Conservation (phyloP, 2,113 vertebrate species). For the Crocuta crocuta region DNA sequence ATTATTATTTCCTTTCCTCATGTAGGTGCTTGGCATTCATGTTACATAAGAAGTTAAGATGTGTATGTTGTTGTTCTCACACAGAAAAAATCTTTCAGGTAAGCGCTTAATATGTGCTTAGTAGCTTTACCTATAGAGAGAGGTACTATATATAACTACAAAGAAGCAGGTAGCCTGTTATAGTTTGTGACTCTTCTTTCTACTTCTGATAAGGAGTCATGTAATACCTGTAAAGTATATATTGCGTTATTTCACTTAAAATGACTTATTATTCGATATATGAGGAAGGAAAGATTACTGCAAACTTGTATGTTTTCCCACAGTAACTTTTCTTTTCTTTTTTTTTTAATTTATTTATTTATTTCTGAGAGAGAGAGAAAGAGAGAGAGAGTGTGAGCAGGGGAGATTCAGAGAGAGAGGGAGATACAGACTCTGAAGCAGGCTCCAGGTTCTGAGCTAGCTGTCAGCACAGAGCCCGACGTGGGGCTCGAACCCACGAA, state of each 20-base stretch:
- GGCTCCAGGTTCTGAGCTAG: too few relatives aligned
- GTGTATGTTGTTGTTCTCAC: not conserved
- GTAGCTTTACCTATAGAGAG: not conserved
- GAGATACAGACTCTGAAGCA: too few relatives aligned
- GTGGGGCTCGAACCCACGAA: too few relatives aligned
- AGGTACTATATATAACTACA: not conserved
- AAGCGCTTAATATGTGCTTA: not conserved
- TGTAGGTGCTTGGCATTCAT: not conserved
- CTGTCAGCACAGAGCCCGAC: too few relatives aligned
- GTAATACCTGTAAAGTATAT: not conserved
- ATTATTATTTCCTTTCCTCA: not conserved
- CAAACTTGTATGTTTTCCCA: not conserved
- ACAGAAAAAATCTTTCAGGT: not conserved
- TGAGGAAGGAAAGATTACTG: not conserved
- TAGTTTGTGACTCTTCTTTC: not conserved
- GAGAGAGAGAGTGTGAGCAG: too few relatives aligned
- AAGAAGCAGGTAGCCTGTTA: not conserved
- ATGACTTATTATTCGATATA: not conserved
- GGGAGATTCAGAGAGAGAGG: too few relatives aligned
- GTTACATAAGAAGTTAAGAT: not conserved
- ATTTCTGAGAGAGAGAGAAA: too few relatives aligned
- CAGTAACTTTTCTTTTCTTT: not conserved
- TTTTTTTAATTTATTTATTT: too few relatives aligned
- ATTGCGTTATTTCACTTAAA: not conserved
- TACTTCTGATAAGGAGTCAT: not conserved